Percentiles rank a stretch among this genome's conserved stretches.
These are phyloP conservation scores for Augochlora pura DNA, from an alignment of 1,140 invertebrate species.

Conservation along the genomic window DNA sequence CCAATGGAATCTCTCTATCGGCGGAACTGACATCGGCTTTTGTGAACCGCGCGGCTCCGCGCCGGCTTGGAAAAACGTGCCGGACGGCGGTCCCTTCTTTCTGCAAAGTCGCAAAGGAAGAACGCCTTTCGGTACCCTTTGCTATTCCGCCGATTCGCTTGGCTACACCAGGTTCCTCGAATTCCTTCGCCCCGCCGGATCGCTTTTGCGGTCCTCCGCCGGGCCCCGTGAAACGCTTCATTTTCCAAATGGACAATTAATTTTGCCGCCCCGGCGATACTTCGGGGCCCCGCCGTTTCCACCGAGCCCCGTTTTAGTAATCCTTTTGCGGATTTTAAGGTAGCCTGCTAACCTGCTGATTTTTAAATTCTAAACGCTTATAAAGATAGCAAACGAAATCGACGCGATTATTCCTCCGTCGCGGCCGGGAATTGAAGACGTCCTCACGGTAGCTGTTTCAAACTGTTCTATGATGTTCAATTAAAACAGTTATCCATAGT, in stretches of 20 bases:
- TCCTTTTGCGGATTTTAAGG: neutral
- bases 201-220: slow-evolving; percentile 44
- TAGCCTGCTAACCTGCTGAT: no score
- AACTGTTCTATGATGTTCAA: no score
- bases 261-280: slow-evolving; percentile 5
- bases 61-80: slow-evolving; percentile 59
- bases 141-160: slow-evolving; percentile 54
- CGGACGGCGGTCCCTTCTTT: slow-evolving; percentile 56
- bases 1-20: slow-evolving; percentile 68
- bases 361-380: no score
- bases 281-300: neutral
- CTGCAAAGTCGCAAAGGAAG: slow-evolving; percentile 31
- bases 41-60: slow-evolving; percentile 51
- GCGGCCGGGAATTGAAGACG: no score
- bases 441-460: no score
- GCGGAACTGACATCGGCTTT: slow-evolving; percentile 66
- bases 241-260: slow-evolving; percentile 57
- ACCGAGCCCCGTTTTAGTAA: neutral
- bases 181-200: slow-evolving; percentile 44
- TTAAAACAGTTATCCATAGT: no score
- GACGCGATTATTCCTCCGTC: no score
- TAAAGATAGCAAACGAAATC: no score
- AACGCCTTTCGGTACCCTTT: slow-evolving; percentile 53
- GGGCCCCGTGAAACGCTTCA: slow-evolving; percentile 39
- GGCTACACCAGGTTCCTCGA: slow-evolving; percentile 45